Conservation (phyloP, 2,797 vertebrate species). For the Lerista edwardsae region DNA sequence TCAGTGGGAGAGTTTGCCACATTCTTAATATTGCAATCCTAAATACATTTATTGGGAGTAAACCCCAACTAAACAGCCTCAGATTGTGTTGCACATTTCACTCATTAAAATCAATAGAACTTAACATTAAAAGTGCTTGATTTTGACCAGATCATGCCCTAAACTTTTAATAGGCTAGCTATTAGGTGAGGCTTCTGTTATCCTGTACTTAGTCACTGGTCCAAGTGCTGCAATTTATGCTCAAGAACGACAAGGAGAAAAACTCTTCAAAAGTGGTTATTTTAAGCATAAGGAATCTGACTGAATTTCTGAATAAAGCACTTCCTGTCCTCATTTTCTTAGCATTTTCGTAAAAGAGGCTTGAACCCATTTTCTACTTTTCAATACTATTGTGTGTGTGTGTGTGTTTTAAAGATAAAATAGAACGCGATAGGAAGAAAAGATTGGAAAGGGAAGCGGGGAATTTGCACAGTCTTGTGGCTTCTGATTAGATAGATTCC, state of each 20-base stretch:
- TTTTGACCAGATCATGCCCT: neutral
- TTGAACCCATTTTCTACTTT: neutral
- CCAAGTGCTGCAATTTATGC: neutral
- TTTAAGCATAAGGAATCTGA: neutral
- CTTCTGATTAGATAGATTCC: neutral
- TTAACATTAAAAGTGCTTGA: neutral
- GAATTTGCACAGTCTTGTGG: neutral
- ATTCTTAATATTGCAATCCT: too few relatives aligned
- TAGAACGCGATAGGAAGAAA: slow-evolving; percentile 5
- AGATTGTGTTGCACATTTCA: neutral
- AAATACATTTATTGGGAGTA: too few relatives aligned
- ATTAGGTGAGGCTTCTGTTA: neutral
- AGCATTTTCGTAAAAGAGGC: slow-evolving; percentile 4
- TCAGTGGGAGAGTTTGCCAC: too few relatives aligned
- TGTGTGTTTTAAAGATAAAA: slow-evolving; percentile 8
- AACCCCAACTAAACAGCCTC: too few relatives aligned
- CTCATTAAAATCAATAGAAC: neutral
- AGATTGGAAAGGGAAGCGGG: neutral
- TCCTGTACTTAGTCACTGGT: neutral
- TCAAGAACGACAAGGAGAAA: neutral
- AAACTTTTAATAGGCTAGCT: neutral
- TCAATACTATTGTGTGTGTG: slow-evolving; percentile 31
- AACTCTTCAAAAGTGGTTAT: neutral
- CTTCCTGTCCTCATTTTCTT: neutral
- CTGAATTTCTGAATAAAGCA: neutral